A percentile compares a stretch with the other conserved stretches of the same genome.
These are phyloP conservation scores for Acronicta alni DNA, from an alignment of 2,888 invertebrate genomes.

Conservation along the genomic window DNA sequence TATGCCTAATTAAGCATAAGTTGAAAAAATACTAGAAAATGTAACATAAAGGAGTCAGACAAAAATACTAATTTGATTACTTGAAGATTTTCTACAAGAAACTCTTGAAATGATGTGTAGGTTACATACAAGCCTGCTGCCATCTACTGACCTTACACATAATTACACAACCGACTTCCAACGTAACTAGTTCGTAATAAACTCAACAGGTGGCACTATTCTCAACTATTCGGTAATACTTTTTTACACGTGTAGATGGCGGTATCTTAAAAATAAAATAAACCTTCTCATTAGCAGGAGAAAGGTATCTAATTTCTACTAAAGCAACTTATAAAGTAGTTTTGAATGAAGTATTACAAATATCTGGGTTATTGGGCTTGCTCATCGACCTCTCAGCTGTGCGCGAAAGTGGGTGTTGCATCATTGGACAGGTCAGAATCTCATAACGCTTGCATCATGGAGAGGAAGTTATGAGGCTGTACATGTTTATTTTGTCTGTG, in stretches of 20 bases:
- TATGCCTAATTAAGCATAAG: too few species aligned
- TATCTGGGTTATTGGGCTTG: constrained; percentile 83
- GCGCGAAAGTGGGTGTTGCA: constrained; percentile 85
- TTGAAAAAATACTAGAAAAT: neutral
- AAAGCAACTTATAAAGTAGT: constrained; percentile 57
- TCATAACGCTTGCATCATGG: constrained; percentile 81
- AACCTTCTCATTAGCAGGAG: constrained; percentile 27
- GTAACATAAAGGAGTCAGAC: neutral
- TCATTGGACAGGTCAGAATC: constrained; percentile 78
- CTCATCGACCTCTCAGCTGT: constrained; percentile 71
- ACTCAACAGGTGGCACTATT: constrained; percentile 56
- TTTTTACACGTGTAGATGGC: constrained; percentile 61
- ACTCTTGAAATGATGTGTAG: neutral
- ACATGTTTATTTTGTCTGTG: constrained; percentile 59
- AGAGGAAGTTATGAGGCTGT: constrained; percentile 68
- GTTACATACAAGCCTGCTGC: constrained; percentile 15
- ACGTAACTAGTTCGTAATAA: constrained; percentile 34
- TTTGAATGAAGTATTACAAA: constrained; percentile 58
- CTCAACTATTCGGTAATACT: constrained; percentile 13
- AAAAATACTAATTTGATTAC: neutral
- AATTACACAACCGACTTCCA: constrained; percentile 11
- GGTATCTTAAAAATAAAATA: constrained; percentile 29
- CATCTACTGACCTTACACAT: constrained; percentile 31
- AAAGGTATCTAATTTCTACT: constrained; percentile 53
- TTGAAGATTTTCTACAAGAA: neutral